These are phyloP conservation scores for Oreohelix idahoensis DNA, from an alignment of 1,140 invertebrate genomes.

Conservation along the genomic window DNA sequence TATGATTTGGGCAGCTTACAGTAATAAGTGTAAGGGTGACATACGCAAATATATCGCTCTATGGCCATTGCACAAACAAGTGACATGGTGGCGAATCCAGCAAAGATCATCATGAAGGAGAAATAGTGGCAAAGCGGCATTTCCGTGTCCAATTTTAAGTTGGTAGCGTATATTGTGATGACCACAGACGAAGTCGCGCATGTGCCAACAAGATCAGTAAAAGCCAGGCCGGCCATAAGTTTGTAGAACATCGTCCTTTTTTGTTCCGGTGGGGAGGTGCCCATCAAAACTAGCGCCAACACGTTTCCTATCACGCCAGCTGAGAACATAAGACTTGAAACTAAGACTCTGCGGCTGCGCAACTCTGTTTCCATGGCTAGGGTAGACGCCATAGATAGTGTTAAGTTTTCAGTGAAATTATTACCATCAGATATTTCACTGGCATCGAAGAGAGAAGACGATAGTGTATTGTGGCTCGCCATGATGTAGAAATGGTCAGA, in stretches of 20 bases:
- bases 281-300: conserved; percentile 59
- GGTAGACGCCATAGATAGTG: not conserved
- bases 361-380: not conserved
- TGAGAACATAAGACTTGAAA: conserved; percentile 60
- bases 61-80: conserved; percentile 73
- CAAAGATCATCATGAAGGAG: conserved; percentile 72
- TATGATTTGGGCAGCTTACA: conserved; percentile 59
- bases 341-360: conserved; percentile 54
- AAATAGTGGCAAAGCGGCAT: conserved; percentile 68
- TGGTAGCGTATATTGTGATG: conserved; percentile 62
- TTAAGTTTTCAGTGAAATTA: not conserved
- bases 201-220: conserved; percentile 64
- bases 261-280: conserved; percentile 51
- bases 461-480: not conserved
- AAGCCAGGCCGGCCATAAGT: conserved; percentile 60
- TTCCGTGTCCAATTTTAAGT: conserved; percentile 58
- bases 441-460: not conserved
- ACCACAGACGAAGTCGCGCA: conserved; percentile 61
- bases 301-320: conserved; percentile 62
- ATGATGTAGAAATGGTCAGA: too few species aligned
- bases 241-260: conserved; percentile 64
- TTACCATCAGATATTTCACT: not conserved
- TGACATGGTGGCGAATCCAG: conserved; percentile 69
- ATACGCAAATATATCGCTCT: conserved; percentile 71
- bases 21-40: conserved; percentile 72